A percentile compares a stretch with the other conserved stretches of the same genome.
Evolutionary conservation across 92 coral and sea anemone genomes (phyloP).

Genomic region (Palythoa grandiflora): DNA sequence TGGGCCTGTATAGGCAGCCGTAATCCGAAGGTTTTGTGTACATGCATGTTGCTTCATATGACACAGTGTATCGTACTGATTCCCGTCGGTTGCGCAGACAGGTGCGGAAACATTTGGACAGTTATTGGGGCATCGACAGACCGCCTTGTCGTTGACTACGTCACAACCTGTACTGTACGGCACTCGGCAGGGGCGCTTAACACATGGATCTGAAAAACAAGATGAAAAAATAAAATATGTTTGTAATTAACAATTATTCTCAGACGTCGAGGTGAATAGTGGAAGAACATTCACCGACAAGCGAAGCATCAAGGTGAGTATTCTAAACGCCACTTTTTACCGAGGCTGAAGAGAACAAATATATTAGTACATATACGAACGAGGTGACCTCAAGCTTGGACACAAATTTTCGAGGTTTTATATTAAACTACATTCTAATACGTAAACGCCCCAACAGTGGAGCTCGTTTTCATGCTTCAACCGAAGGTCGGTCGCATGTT

Average conservation of each 20-base stretch:
- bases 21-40: neutral
- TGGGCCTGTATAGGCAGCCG: neutral
- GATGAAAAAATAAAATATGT: neutral
- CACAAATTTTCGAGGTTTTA: no score
- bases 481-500: no score
- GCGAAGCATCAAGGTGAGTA: no score
- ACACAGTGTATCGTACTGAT: constrained; percentile 14
- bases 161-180: constrained; percentile 19
- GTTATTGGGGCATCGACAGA: constrained; percentile 13
- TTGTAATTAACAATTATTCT: neutral
- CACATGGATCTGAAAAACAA: constrained; percentile 4
- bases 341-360: no score
- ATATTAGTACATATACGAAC: no score
- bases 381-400: no score
- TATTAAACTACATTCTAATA: no score
- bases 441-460: no score
- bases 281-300: no score
- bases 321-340: no score
- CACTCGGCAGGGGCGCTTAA: neutral
- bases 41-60: constrained; percentile 23
- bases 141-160: constrained; percentile 17
- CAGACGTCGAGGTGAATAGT: no score
- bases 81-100: constrained; percentile 27
- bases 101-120: neutral
- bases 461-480: no score